Conservation (phyloP, 1,140 invertebrate species). For the Drosophila kohkoa region DNA sequence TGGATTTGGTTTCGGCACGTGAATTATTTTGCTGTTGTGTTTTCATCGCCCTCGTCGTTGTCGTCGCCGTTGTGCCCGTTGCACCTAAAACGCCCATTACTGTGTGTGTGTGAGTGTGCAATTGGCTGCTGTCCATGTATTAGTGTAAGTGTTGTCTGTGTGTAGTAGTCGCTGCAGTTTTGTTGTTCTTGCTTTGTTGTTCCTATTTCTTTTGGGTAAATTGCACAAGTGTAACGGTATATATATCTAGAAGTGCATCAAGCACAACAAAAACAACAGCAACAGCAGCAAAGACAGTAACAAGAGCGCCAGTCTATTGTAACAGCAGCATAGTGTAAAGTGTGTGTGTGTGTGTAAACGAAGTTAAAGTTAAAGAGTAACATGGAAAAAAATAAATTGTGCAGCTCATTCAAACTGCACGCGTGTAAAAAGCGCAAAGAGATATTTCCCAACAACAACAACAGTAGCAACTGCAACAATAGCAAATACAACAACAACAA, state of each 20-base stretch:
- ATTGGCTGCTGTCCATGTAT: constrained; percentile 27
- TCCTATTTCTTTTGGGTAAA: constrained; percentile 67
- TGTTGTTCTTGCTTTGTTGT: constrained; percentile 31
- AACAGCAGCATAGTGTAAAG: constrained; percentile 53
- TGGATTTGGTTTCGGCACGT: constrained; percentile 52
- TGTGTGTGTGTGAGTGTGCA: constrained; percentile 18
- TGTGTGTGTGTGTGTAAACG: constrained; percentile 60
- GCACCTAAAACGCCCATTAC: constrained; percentile 50
- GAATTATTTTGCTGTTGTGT: constrained; percentile 50
- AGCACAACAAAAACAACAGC: constrained; percentile 44
- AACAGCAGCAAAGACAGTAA: constrained; percentile 46
- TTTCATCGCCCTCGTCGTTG: constrained; percentile 36
- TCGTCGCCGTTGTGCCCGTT: constrained; percentile 34
- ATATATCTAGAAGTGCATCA: constrained; percentile 66
- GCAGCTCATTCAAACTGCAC: constrained; percentile 75
- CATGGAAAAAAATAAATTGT: constrained; percentile 55
- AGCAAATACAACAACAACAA: constrained; percentile 26
- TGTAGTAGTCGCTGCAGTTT: constrained; percentile 48
- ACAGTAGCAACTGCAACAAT: constrained; percentile 39
- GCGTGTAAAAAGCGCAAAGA: constrained; percentile 44
- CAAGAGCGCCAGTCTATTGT: constrained; percentile 37
- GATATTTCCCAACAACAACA: constrained; percentile 29
- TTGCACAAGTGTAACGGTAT: constrained; percentile 82
- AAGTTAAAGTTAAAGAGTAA: constrained; percentile 48
- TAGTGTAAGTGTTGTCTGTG: constrained; percentile 65